Conservation (phyloP, 2,113 vertebrate species). For the Telmatochromis bifrenatus region DNA sequence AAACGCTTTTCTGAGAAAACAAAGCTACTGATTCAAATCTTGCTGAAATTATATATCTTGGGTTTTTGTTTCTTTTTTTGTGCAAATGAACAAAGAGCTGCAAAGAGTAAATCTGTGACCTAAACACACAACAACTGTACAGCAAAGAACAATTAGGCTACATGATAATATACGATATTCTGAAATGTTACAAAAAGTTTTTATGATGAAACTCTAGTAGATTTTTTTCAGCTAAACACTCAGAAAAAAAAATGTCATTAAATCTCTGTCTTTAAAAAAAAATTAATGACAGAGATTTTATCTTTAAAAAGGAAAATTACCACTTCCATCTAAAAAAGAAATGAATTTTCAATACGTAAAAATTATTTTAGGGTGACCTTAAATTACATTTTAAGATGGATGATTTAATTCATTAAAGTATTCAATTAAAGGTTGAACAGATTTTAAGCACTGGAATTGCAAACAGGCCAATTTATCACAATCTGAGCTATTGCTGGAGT, state of each 20-base stretch:
- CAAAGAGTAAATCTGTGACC: background rate
- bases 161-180: background rate
- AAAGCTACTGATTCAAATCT: background rate
- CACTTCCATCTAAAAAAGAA: background rate
- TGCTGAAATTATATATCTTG: background rate
- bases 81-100: background rate
- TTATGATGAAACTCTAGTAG: background rate
- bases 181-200: background rate
- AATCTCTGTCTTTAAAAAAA: background rate
- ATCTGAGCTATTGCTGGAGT: slow-evolving; percentile 7
- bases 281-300: background rate
- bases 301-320: background rate
- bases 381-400: background rate
- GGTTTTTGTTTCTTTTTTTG: background rate
- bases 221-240: background rate
- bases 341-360: background rate
- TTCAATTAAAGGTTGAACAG: background rate
- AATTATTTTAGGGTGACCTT: background rate
- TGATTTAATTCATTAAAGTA: background rate
- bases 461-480: background rate
- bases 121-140: background rate
- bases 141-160: background rate
- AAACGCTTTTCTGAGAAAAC: background rate
- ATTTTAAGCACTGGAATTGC: background rate
- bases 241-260: background rate